phyloP scores from a whole-genome alignment of 2,113 vertebrate species.

The Uria lomvia region DNA sequence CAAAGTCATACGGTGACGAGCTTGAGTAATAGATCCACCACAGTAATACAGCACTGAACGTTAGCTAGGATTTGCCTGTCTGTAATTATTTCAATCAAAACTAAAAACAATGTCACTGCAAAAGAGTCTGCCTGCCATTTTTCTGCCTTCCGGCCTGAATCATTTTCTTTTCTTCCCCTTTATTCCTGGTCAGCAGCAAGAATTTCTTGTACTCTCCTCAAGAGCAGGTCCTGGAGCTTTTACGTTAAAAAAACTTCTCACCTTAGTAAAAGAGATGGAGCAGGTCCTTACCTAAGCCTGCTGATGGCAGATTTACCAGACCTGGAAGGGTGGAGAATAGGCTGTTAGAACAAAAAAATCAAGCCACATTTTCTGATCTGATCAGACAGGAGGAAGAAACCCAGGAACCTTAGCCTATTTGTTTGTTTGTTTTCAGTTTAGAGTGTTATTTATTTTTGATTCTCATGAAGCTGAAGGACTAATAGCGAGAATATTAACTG shows the following conservation, averaged over 20 bases:
- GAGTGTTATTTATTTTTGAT: slow-evolving; percentile 41
- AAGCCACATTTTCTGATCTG: slow-evolving; percentile 20
- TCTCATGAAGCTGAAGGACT: slow-evolving; percentile 23
- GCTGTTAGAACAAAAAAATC: slow-evolving; percentile 20
- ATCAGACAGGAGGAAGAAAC: slow-evolving; percentile 23
- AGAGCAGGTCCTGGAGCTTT: not conserved
- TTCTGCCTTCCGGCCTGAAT: not conserved
- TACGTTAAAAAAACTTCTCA: not conserved
- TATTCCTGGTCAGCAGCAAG: not conserved
- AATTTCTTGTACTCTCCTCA: not conserved
- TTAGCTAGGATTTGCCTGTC: not conserved
- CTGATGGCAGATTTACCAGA: not conserved
- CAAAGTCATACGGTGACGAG: not conserved
- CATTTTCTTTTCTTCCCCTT: not conserved
- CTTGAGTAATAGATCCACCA: not conserved
- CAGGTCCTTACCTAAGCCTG: not conserved
- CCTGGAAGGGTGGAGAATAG: not conserved
- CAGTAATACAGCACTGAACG: not conserved
- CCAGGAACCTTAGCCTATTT: not conserved
- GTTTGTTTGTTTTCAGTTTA: slow-evolving; percentile 45
- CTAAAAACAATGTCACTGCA: not conserved
- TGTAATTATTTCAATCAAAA: not conserved
- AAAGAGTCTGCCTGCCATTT: not conserved
- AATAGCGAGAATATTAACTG: slow-evolving; percentile 34
- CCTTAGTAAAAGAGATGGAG: not conserved